These are phyloP conservation scores for Asobara japonica DNA, from an alignment of 1,140 invertebrate species.

Conservation along the genomic window DNA sequence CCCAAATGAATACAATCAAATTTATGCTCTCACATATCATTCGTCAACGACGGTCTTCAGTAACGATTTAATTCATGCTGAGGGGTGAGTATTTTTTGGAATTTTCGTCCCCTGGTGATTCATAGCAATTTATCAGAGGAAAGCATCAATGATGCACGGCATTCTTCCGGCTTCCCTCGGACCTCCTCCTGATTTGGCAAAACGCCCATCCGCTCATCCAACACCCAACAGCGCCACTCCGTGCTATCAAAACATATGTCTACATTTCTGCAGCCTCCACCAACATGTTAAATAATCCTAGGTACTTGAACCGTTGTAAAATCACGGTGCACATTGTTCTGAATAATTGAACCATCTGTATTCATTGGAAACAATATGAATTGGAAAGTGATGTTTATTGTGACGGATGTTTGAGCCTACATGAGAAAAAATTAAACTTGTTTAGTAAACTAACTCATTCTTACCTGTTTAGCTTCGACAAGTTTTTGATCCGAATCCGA, in stretches of 20 bases:
- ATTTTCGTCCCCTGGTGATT: not conserved
- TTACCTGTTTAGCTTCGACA: too few species aligned
- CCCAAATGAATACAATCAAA: not conserved
- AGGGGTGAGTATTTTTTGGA: not conserved
- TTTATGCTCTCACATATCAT: not conserved
- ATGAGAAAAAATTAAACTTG: too few species aligned
- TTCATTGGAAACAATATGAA: too few species aligned
- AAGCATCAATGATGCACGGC: conserved; percentile 44
- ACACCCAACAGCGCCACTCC: not conserved
- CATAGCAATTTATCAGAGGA: conserved; percentile 41
- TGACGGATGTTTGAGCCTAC: too few species aligned
- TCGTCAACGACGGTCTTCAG: not conserved
- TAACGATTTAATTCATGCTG: not conserved
- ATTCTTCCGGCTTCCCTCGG: conserved; percentile 35
- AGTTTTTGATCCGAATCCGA: too few species aligned
- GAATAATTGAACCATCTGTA: conserved; percentile 5
- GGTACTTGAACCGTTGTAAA: not conserved
- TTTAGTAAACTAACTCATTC: too few species aligned
- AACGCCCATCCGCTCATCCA: conserved; percentile 39
- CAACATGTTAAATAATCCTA: not conserved
- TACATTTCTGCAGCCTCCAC: not conserved
- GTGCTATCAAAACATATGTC: conserved; percentile 1
- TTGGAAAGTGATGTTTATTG: too few species aligned
- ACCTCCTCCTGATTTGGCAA: conserved; percentile 37
- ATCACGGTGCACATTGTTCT: not conserved